Evolutionary conservation across 2,797 vertebrate species (phyloP), one percentile per base, ranked within the genome.

Genomic region (Spizella passerina): DNA sequence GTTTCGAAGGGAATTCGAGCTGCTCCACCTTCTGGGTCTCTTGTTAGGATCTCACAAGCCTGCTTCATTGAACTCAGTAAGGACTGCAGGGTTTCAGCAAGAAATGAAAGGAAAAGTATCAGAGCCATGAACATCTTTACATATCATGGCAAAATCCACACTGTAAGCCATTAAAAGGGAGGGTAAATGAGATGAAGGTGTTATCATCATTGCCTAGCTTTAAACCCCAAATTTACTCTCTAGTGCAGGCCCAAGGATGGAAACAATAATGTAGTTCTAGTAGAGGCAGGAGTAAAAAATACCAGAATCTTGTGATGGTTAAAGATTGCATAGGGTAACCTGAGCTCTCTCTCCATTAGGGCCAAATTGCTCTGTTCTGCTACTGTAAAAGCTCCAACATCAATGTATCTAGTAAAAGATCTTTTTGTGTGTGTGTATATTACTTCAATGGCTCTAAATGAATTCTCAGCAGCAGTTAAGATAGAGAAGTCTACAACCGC

Each of bases 41-140:
- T 66, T 1, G 98, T 99, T 85, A 99, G 98, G 95, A 99, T 98
- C 97, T 99, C 98, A 1, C 99, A 99, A 43, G 98, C 97, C 32
- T 98, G 91, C 93, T 98, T 99, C 96, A 99, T 94, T 7, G 99
- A 98, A 10, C 97, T 97, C 73, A 95, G 81, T 34, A 99, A 96
- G 5, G 97, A 98, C 99, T 99, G 49, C 86, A 60, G 43, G 32
- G 18, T 36, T 49, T 24, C 41, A 3, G 6, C 43, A 52, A 73
- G 38, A 84, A 64, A 78, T 2, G 3, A 29, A 19, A 88, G 9
- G 9, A 86, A 46, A 43, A 24, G 29, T 15, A 26, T 88, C 47
- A 95, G 26, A 53, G 44, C n/a, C 47, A 39, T 2, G 26, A 91
- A 70, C 29, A 63, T 41, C 36, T 32, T 66, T 49, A n/a, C 41